Base-by-base conservation (phyloP, 2,797 vertebrate genomes). In the Acipenser oxyrinchus region DNA sequence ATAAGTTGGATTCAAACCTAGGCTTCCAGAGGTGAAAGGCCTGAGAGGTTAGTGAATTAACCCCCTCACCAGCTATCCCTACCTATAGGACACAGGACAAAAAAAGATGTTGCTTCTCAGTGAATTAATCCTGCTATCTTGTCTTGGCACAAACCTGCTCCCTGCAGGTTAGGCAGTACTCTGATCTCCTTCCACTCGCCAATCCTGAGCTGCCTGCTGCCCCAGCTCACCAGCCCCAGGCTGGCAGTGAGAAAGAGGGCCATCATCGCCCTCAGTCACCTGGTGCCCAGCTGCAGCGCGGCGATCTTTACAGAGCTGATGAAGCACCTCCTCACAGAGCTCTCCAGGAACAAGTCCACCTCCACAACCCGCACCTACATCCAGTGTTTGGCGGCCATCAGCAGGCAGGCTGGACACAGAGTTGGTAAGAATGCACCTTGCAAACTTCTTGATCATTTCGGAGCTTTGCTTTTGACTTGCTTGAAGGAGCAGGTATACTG, bases 211-310 rank as follows among this genome's bases (percentile, higher is more conserved):
- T 94, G 93, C 66, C 91, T 98, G 64, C 86, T 98, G 18, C 91
- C 93, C 50, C 92, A 95, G 89, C 83, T 98, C 71, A 95, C 84
- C 1, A 98, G 93, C 76, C 81, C 94, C 37, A 91, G 95, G 60
- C 87, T 97, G 85, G 95, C 96, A 0, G 93, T 98, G 7, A 92
- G 96, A 68, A 98, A 98, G 75, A 88, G 96, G 58, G 90, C 92
- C 48, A 94, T 97, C 63, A 83, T 93, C 68, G 95, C 94, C 0
- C 84, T 98, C 0, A 93, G 95, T 15, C 91, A 97, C 73, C 86
- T 98, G 77, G 94, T 97, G 64, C 83, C 94, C 57, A 90, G 92
- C 77, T 95, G 94, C 83, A 96, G 86, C 15, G 75, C 85, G 8
- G 81, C 81, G 72, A 88, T 97, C 76, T 96, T 98, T 83, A 87